Conservation (phyloP, 2,888 invertebrate genomes). For the Mesochorus sp. region DNA sequence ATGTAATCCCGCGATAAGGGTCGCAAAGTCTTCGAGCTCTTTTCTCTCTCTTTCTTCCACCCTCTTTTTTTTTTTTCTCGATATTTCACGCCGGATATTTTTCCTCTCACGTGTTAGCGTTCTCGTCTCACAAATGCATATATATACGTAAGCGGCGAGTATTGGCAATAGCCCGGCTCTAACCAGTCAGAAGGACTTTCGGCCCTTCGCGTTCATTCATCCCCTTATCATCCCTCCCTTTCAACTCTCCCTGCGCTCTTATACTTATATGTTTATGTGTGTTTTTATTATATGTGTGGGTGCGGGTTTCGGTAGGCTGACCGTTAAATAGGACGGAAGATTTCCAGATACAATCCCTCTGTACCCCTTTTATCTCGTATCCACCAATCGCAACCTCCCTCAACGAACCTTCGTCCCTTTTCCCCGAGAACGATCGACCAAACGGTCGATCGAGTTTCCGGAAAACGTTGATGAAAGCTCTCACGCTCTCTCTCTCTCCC, state of each 20-base stretch:
- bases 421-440: conserved; percentile 19
- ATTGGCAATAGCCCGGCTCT: conserved; percentile 41
- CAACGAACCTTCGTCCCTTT: neutral
- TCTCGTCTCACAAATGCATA: neutral
- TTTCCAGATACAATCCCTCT: conserved; percentile 25
- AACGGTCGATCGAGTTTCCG: conserved; percentile 58
- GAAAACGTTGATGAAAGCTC: conserved; percentile 58
- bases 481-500: conserved; percentile 10
- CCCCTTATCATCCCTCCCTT: conserved; percentile 6
- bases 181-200: conserved; percentile 9
- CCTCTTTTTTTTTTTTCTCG: neutral
- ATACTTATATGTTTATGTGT: neutral
- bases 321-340: conserved; percentile 33
- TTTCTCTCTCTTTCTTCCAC: neutral
- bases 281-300: neutral
- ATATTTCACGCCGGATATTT: neutral
- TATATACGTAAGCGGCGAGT: too few species aligned
- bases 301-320: conserved; percentile 1
- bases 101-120: neutral
- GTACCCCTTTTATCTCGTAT: conserved; percentile 13
- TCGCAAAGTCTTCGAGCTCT: conserved; percentile 38
- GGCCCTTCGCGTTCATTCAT: neutral
- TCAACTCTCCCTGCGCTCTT: conserved; percentile 11
- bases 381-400: neutral
- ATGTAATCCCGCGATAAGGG: conserved; percentile 36